A percentile compares a stretch with the other conserved stretches of the same genome.
Evolutionary conservation across 1,140 invertebrate genomes (phyloP).

Genomic region (Thaumetopoea pityocampa): DNA sequence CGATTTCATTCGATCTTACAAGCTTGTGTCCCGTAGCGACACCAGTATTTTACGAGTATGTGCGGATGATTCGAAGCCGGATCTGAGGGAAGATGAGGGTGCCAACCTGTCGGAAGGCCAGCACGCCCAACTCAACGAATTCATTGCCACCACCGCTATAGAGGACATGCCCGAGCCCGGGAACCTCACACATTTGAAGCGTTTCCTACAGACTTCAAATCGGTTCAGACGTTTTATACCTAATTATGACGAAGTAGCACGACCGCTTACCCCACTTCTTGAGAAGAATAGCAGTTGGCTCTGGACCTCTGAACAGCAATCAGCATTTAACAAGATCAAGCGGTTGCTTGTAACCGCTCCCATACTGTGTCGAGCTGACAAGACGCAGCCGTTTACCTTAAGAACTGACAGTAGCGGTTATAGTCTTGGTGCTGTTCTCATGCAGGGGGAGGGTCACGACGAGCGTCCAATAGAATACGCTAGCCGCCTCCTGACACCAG

Average conservation of each 20-base stretch:
- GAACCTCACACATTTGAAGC: slow-evolving; percentile 22
- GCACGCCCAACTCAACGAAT: no score
- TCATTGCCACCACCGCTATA: slow-evolving; percentile 39
- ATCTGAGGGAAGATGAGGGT: no score
- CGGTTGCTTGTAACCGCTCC: slow-evolving; percentile 15
- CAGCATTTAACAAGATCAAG: slow-evolving; percentile 1
- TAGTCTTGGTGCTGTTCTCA: slow-evolving; percentile 43
- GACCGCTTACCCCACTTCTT: slow-evolving; percentile 35
- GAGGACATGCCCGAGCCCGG: slow-evolving; percentile 31
- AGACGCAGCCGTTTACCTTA: slow-evolving; percentile 27
- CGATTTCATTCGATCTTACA: not conserved
- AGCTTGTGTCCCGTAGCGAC: not conserved
- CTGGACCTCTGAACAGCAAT: slow-evolving; percentile 1
- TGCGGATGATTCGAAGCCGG: not conserved
- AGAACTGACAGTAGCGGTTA: slow-evolving; percentile 46
- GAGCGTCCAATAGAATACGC: slow-evolving; percentile 68
- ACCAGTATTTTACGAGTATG: not conserved
- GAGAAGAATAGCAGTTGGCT: not conserved
- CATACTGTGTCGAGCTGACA: slow-evolving; percentile 28
- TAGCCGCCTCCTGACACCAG: slow-evolving; percentile 38
- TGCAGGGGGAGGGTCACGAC: slow-evolving; percentile 42
- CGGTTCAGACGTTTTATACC: slow-evolving; percentile 54
- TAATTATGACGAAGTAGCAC: slow-evolving; percentile 38
- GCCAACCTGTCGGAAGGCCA: no score
- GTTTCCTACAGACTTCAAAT: slow-evolving; percentile 32